These are phyloP conservation scores for Poliocrania exsul DNA, from an alignment of 2,797 vertebrate genomes.

Conservation along the genomic window DNA sequence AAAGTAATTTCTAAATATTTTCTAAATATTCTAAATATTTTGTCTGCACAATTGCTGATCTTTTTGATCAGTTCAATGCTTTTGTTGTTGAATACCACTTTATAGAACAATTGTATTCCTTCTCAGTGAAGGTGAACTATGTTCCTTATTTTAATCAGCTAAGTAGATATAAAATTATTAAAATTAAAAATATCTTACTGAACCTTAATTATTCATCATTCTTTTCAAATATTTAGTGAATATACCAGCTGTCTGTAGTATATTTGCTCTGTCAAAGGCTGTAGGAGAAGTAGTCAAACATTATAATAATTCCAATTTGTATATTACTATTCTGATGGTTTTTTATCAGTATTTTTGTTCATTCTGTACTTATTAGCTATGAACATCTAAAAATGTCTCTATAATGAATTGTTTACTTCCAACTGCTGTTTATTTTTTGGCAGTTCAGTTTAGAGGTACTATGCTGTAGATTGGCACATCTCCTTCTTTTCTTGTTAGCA, in stretches of 20 bases:
- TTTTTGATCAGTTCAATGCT: background rate
- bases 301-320: background rate
- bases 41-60: background rate
- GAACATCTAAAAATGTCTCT: background rate
- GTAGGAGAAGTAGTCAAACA: background rate
- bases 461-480: constrained; percentile 20
- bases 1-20: background rate
- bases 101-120: background rate
- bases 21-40: background rate
- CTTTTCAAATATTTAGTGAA: background rate
- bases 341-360: background rate
- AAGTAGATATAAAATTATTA: background rate
- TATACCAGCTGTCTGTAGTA: background rate
- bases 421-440: constrained; percentile 35
- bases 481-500: constrained; percentile 62
- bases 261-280: background rate
- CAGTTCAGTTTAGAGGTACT: constrained; percentile 46
- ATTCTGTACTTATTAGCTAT: background rate
- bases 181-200: background rate
- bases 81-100: background rate
- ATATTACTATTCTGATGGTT: background rate
- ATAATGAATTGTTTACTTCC: constrained; percentile 44
- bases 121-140: background rate
- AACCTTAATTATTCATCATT: background rate
- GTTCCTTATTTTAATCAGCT: background rate